These are phyloP conservation scores for Zeugodacus cucurbitae DNA, from an alignment of 1,140 invertebrate species.

Conservation along the genomic window DNA sequence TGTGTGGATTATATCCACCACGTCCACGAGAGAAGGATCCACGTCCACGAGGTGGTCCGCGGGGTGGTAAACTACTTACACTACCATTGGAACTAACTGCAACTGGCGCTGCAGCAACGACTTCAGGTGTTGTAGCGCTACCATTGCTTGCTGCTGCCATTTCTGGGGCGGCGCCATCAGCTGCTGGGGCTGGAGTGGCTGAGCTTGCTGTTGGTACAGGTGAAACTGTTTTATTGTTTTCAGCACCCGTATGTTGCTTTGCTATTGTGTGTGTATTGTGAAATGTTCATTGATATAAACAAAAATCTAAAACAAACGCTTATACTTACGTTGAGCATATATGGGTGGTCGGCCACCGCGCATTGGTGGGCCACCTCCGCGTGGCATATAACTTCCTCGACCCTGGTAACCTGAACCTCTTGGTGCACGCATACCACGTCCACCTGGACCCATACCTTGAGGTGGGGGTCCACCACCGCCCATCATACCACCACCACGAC, in stretches of 20 bases:
- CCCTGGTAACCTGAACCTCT: conserved; percentile 56
- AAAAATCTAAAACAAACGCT: not conserved
- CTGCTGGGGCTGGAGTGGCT: conserved; percentile 42
- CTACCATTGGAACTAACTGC: conserved; percentile 48
- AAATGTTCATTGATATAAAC: not conserved
- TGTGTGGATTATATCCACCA: conserved; percentile 60
- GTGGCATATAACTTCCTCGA: conserved; percentile 59
- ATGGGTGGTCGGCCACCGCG: conserved; percentile 59
- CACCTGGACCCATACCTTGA: conserved; percentile 58
- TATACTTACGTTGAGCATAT: conserved; percentile 59
- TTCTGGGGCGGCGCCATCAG: conserved; percentile 23
- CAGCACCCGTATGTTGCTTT: conserved; percentile 63
- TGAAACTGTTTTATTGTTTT: conserved; percentile 63
- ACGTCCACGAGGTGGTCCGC: conserved; percentile 51
- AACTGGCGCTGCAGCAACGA: conserved; percentile 46
- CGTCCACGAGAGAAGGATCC: conserved; percentile 48
- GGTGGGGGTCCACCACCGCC: conserved; percentile 19
- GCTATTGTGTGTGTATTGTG: conserved; percentile 51
- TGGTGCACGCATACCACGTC: conserved; percentile 57
- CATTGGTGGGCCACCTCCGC: conserved; percentile 52
- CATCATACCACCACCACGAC: conserved; percentile 44
- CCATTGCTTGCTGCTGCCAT: conserved; percentile 12
- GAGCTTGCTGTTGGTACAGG: conserved; percentile 55
- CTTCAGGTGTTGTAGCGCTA: conserved; percentile 12
- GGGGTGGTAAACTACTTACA: conserved; percentile 51